Conservation (phyloP, 2,113 vertebrate genomes). For the Hymenochirus boettgeri region DNA sequence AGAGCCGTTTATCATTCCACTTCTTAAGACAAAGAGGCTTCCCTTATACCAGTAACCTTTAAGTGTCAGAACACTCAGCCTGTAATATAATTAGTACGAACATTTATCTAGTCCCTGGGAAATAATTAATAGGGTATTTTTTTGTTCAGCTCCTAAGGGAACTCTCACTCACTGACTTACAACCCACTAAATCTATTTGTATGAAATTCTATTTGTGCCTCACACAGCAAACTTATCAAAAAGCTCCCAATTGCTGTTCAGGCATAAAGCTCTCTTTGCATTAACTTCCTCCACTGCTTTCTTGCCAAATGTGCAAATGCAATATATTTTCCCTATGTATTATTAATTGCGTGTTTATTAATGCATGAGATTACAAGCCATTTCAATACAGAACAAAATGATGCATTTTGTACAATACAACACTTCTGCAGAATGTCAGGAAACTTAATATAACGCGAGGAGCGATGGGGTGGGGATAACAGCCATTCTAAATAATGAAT, state of each 20-base stretch:
- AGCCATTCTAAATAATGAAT: conserved; percentile 25
- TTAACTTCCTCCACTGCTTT: conserved; percentile 39
- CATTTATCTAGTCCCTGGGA: conserved; percentile 38
- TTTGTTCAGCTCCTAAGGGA: conserved; percentile 23
- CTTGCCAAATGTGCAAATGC: conserved; percentile 41
- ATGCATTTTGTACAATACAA: conserved; percentile 41
- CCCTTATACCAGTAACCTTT: conserved; percentile 36
- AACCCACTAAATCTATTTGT: conserved; percentile 34
- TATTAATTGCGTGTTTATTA: conserved; percentile 41
- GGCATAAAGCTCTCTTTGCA: conserved; percentile 41
- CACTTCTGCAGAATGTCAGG: conserved; percentile 30
- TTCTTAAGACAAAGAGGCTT: conserved; percentile 21
- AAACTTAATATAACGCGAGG: conserved; percentile 38
- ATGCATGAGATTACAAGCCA: conserved; percentile 38
- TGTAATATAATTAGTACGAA: conserved; percentile 42
- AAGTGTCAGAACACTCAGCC: conserved; percentile 32
- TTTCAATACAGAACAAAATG: conserved; percentile 42
- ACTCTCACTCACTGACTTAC: conserved; percentile 27
- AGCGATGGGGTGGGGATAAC: conserved; percentile 3
- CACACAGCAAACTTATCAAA: conserved; percentile 35
- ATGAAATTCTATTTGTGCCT: conserved; percentile 40
- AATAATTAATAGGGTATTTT: conserved; percentile 42
- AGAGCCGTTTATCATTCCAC: background rate
- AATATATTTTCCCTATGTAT: conserved; percentile 41
- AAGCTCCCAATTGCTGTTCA: conserved; percentile 28